Percentiles rank a stretch among this genome's conserved stretches.
Evolutionary conservation across 35 echinoderm and acorn worm species (phyloP).

Genomic region (Patiria miniata): DNA sequence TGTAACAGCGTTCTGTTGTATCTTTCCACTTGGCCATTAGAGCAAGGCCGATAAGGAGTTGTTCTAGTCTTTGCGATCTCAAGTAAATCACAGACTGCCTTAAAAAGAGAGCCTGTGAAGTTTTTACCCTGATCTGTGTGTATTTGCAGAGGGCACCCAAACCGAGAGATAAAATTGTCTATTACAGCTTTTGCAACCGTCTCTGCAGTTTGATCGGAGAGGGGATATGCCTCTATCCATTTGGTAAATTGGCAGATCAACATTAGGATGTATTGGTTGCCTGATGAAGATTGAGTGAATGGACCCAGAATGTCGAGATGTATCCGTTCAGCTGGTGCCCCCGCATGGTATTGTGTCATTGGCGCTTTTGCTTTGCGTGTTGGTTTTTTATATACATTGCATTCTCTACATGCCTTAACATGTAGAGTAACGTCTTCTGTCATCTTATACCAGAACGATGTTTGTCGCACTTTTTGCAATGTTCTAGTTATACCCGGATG

Average conservation of each 20-base stretch:
- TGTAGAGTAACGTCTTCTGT: neutral
- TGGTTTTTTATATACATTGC: neutral
- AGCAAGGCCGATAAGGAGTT: neutral
- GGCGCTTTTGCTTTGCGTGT: neutral
- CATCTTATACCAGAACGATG: neutral
- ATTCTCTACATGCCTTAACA: neutral
- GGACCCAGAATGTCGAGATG: neutral
- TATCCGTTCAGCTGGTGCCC: neutral
- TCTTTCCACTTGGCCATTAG: neutral
- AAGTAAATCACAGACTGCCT: neutral
- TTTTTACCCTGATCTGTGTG: slow-evolving; percentile 55
- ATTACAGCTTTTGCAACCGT: slow-evolving; percentile 10
- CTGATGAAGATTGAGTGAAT: neutral
- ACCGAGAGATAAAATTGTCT: slow-evolving; percentile 37
- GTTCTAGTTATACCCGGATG: neutral
- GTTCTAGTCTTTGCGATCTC: neutral
- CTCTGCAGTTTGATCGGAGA: slow-evolving; percentile 31
- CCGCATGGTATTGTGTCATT: neutral
- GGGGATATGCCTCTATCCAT: neutral
- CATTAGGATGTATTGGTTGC: neutral
- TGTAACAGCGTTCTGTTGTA: slow-evolving; percentile 5
- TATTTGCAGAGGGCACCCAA: slow-evolving; percentile 42
- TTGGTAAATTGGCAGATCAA: slow-evolving; percentile 1
- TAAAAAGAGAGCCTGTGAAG: slow-evolving; percentile 33
- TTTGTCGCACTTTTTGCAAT: neutral